phyloP scores from a whole-genome alignment of 2,797 vertebrate species.

The Enteromius fasciolatus region DNA sequence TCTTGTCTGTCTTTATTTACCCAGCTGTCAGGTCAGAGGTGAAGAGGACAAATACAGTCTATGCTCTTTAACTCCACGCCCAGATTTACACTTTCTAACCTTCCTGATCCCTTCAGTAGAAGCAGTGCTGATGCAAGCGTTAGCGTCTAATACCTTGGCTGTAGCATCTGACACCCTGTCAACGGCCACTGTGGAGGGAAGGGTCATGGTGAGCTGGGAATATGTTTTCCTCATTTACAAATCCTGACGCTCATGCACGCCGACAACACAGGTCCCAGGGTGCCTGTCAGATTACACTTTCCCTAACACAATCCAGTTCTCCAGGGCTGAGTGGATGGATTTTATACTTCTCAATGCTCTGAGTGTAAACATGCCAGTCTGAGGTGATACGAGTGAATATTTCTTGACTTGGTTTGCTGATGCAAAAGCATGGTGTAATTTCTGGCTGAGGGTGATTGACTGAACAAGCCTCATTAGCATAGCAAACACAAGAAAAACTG shows the following conservation, averaged over 20 bases:
- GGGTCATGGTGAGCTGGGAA: constrained; percentile 46
- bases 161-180: constrained; percentile 54
- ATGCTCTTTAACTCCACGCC: constrained; percentile 16
- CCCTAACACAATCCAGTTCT: constrained; percentile 10
- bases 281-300: constrained; percentile 35
- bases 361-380: constrained; percentile 21
- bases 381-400: constrained; percentile 3
- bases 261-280: neutral
- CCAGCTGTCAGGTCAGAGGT: constrained; percentile 57
- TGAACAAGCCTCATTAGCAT: constrained; percentile 43
- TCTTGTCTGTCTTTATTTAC: constrained; percentile 51
- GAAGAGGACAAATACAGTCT: constrained; percentile 42
- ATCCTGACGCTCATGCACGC: neutral
- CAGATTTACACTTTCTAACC: constrained; percentile 31
- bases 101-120: constrained; percentile 4
- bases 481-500: constrained; percentile 13
- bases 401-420: neutral
- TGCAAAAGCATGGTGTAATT: constrained; percentile 9
- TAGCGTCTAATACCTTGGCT: neutral
- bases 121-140: constrained; percentile 66
- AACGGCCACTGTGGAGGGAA: constrained; percentile 46
- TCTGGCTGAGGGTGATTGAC: constrained; percentile 24
- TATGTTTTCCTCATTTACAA: constrained; percentile 30
- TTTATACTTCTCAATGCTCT: neutral
- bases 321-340: constrained; percentile 29